Evolutionary conservation across 2,797 vertebrate genomes (phyloP).

Genomic region (Graptemys geographica): DNA sequence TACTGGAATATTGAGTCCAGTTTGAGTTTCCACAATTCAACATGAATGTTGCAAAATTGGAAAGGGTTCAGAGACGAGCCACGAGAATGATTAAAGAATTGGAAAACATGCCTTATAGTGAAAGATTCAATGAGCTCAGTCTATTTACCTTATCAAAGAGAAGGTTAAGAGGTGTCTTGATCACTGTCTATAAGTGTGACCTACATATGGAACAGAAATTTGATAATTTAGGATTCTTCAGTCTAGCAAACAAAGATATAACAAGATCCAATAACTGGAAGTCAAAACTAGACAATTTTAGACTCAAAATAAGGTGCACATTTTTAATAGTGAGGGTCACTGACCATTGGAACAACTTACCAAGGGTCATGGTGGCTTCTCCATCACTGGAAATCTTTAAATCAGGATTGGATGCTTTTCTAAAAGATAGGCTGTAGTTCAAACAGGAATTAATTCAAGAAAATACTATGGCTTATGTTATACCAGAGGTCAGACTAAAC

Average conservation of each 20-base stretch:
- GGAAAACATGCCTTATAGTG: neutral
- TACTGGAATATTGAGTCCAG: neutral
- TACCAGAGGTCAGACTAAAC: neutral
- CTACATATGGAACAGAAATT: neutral
- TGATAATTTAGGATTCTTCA: slow-evolving; percentile 10
- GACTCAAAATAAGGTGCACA: neutral
- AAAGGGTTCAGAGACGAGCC: neutral
- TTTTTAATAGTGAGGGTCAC: slow-evolving; percentile 19
- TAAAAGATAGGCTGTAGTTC: neutral
- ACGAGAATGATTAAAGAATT: neutral
- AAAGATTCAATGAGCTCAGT: neutral
- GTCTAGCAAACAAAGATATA: neutral
- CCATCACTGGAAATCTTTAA: neutral
- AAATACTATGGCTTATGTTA: neutral
- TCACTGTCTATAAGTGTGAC: neutral
- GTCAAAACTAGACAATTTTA: neutral
- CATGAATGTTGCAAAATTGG: neutral
- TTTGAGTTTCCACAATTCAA: neutral
- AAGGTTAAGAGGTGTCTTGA: neutral
- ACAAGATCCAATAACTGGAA: neutral
- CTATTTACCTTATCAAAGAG: neutral
- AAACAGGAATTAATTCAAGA: neutral
- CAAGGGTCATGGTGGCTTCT: neutral
- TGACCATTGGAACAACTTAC: neutral
- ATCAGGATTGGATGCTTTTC: neutral